phyloP scores from a whole-genome alignment of 2,797 vertebrate species.

The Champsocephalus gunnari region DNA sequence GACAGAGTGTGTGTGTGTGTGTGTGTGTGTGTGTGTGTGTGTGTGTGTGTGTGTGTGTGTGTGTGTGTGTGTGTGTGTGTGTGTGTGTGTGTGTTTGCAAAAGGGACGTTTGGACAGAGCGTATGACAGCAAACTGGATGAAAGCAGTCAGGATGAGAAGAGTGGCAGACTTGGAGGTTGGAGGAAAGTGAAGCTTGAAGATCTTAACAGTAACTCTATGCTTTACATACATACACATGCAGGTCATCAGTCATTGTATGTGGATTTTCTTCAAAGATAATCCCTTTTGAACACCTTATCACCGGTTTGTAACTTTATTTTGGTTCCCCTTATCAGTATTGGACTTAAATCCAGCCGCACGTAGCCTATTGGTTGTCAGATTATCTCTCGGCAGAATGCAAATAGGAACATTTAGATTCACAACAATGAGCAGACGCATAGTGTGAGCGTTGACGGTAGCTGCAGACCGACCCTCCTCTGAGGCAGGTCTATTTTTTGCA shows the following conservation, averaged over 20 bases:
- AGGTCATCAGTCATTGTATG: conserved; percentile 13
- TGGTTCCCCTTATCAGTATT: conserved; percentile 17
- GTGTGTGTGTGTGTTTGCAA: background rate
- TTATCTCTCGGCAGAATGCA: conserved; percentile 36
- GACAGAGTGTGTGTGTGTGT: conserved; percentile 27
- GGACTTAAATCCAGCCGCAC: conserved; percentile 29
- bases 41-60: background rate
- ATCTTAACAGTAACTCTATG: conserved; percentile 20
- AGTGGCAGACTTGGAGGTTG: conserved; percentile 37
- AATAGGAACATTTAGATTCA: conserved; percentile 53
- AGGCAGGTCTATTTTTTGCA: conserved; percentile 70
- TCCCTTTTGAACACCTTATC: conserved; percentile 17
- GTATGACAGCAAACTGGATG: conserved; percentile 47
- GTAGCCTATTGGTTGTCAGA: conserved; percentile 32
- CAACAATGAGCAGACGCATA: conserved; percentile 34
- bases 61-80: conserved; percentile 1
- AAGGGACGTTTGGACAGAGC: conserved; percentile 22
- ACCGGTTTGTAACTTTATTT: conserved; percentile 7
- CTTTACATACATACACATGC: conserved; percentile 18
- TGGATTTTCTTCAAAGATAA: conserved; percentile 21
- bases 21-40: conserved; percentile 7
- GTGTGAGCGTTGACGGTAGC: conserved; percentile 2
- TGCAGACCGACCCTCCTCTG: conserved; percentile 21
- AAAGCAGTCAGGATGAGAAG: conserved; percentile 46
- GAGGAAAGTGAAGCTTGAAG: conserved; percentile 36